Percentiles rank a stretch among this genome's conserved stretches.
Conservation (phyloP, 2,888 invertebrate genomes). For the Myopa tessellatipennis region DNA sequence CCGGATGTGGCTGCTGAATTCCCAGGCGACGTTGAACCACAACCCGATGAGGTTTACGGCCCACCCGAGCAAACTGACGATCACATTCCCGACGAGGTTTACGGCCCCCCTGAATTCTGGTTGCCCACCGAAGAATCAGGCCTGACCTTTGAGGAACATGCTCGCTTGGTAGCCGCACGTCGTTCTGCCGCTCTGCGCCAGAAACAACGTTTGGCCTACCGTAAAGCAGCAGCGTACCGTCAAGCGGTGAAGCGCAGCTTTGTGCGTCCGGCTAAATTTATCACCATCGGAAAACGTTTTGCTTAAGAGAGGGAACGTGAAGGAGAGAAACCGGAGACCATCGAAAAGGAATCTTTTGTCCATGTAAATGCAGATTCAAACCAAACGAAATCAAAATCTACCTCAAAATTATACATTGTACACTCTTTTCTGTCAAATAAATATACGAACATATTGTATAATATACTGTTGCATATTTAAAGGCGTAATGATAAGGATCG, state of each 20-base stretch:
- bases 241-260: slow-evolving; percentile 11
- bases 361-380: not conserved
- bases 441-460: no score
- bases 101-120: slow-evolving; percentile 14
- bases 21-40: not conserved
- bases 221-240: slow-evolving; percentile 10
- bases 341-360: no score
- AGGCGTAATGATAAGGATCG: no score
- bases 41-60: slow-evolving; percentile 49
- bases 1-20: slow-evolving; percentile 29
- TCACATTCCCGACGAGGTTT: slow-evolving; percentile 20
- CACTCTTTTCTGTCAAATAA: no score
- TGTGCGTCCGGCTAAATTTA: slow-evolving; percentile 15
- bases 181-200: slow-evolving; percentile 11
- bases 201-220: slow-evolving; percentile 10
- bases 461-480: no score
- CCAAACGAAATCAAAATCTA: not conserved
- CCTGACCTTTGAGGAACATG: slow-evolving; percentile 11
- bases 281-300: slow-evolving; percentile 9
- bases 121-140: slow-evolving; percentile 6
- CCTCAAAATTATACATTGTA: not conserved
- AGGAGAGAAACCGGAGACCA: no score
- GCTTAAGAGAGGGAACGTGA: not conserved
- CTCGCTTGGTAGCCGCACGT: slow-evolving; percentile 10
- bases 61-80: slow-evolving; percentile 40